A percentile compares a stretch with the other conserved stretches of the same genome.
Evolutionary conservation across 1,140 invertebrate species (phyloP).

Genomic region (Lordiphosa stackelbergi): DNA sequence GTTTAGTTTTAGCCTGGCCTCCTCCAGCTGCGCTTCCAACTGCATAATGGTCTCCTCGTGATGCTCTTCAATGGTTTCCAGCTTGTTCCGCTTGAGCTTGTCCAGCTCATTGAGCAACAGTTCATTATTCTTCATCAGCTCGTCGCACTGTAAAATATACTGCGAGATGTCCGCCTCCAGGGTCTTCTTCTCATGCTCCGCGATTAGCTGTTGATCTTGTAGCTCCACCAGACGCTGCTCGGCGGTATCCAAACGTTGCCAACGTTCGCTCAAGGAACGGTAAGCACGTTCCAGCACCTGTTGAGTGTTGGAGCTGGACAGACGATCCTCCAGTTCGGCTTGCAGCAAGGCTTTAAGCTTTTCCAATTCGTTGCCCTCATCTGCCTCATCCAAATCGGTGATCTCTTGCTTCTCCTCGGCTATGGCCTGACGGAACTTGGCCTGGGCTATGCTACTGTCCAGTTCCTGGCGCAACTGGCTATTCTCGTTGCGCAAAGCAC

Average conservation of each 20-base stretch:
- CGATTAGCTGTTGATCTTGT: slow-evolving; percentile 54
- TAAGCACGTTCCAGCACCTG: slow-evolving; percentile 73
- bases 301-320: slow-evolving; percentile 34
- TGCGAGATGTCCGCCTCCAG: slow-evolving; percentile 80
- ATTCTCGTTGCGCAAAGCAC: slow-evolving; percentile 50
- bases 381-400: slow-evolving; percentile 56
- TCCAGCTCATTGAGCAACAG: slow-evolving; percentile 81
- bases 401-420: slow-evolving; percentile 70
- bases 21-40: slow-evolving; percentile 81
- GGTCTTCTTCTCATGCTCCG: slow-evolving; percentile 79
- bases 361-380: slow-evolving; percentile 72
- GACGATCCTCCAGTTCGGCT: slow-evolving; percentile 45
- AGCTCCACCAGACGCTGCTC: slow-evolving; percentile 72
- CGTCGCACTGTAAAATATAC: slow-evolving; percentile 81
- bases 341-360: slow-evolving; percentile 45
- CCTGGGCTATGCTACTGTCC: slow-evolving; percentile 52
- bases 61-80: slow-evolving; percentile 83
- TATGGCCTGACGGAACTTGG: slow-evolving; percentile 67
- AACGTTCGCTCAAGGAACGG: slow-evolving; percentile 58
- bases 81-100: slow-evolving; percentile 80
- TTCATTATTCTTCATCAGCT: slow-evolving; percentile 84
- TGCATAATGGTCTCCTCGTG: slow-evolving; percentile 82
- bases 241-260: slow-evolving; percentile 63
- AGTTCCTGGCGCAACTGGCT: slow-evolving; percentile 52
- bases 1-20: slow-evolving; percentile 77